Percentiles rank a stretch among this genome's conserved stretches.
phyloP scores from a whole-genome alignment of 2,888 invertebrate species.

The Netelia melanura region DNA sequence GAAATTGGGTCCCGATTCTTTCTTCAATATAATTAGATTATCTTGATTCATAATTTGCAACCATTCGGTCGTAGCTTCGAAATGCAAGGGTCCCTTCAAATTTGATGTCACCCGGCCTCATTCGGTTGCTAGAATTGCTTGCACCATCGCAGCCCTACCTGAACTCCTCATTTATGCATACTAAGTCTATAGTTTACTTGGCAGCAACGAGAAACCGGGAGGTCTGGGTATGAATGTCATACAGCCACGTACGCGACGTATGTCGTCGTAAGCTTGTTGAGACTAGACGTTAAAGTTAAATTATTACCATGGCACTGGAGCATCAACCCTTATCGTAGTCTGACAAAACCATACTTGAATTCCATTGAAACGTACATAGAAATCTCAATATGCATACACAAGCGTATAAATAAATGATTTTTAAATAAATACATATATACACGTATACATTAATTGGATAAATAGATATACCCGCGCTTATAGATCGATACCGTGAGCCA shows the following conservation, averaged over 20 bases:
- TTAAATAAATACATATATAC: too few species aligned
- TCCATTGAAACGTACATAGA: not conserved
- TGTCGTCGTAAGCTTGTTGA: slow-evolving; percentile 34
- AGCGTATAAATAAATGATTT: not conserved
- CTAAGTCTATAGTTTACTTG: slow-evolving; percentile 16
- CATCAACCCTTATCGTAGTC: slow-evolving; percentile 23
- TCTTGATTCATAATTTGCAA: not conserved
- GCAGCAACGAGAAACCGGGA: slow-evolving; percentile 31
- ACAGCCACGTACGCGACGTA: slow-evolving; percentile 50
- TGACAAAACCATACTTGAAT: slow-evolving; percentile 24
- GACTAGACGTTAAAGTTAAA: slow-evolving; percentile 34
- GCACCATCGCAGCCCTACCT: not conserved
- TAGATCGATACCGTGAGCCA: too few species aligned
- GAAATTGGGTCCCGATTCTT: too few species aligned
- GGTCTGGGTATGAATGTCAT: slow-evolving; percentile 38
- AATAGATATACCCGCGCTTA: too few species aligned
- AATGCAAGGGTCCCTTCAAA: not conserved
- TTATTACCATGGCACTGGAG: slow-evolving; percentile 11
- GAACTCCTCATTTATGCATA: slow-evolving; percentile 24
- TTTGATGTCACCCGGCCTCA: not conserved
- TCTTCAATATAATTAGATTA: too few species aligned
- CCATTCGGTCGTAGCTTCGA: not conserved
- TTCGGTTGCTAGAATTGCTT: not conserved
- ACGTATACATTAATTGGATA: too few species aligned
- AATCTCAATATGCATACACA: not conserved